Conservation (phyloP, 2,888 invertebrate species). For the Eilema caniola region DNA sequence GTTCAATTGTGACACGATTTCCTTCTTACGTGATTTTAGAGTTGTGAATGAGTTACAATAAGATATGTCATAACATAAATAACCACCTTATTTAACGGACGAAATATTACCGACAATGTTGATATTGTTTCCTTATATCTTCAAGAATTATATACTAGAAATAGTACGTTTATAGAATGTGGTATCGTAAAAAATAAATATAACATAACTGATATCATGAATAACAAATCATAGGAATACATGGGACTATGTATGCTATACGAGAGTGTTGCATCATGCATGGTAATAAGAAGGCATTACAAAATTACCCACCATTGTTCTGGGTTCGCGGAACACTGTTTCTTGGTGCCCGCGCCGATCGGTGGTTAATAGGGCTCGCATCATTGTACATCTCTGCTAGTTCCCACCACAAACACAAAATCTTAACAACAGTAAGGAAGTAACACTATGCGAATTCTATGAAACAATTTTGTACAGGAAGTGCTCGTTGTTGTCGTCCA, state of each 20-base stretch:
- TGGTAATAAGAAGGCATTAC: conserved; percentile 84
- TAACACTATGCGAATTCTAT: conserved; percentile 57
- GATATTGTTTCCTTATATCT: conserved; percentile 32
- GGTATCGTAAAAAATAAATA: conserved; percentile 60
- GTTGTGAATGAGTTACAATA: conserved; percentile 19
- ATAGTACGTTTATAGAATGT: conserved; percentile 42
- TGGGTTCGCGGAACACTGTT: conserved; percentile 79
- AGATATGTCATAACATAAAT: conserved; percentile 27
- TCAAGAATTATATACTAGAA: conserved; percentile 40
- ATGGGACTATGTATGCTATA: conserved; percentile 59
- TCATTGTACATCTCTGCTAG: conserved; percentile 72
- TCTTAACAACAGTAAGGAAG: conserved; percentile 62
- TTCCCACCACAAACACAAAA: conserved; percentile 71
- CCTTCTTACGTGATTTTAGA: conserved; percentile 38
- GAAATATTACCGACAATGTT: conserved; percentile 26
- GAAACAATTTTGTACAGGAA: conserved; percentile 53
- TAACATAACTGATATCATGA: conserved; percentile 66
- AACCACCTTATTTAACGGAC: conserved; percentile 22
- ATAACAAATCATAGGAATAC: conserved; percentile 70
- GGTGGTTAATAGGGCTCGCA: conserved; percentile 73
- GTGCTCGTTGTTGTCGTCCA: conserved; percentile 55
- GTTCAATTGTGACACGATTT: conserved; percentile 43
- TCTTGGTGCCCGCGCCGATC: conserved; percentile 69
- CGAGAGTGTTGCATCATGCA: conserved; percentile 79
- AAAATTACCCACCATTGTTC: conserved; percentile 85